These are phyloP conservation scores for Isaurus tuberculatus DNA, from an alignment of 92 coral and sea anemone genomes.

Conservation along the genomic window DNA sequence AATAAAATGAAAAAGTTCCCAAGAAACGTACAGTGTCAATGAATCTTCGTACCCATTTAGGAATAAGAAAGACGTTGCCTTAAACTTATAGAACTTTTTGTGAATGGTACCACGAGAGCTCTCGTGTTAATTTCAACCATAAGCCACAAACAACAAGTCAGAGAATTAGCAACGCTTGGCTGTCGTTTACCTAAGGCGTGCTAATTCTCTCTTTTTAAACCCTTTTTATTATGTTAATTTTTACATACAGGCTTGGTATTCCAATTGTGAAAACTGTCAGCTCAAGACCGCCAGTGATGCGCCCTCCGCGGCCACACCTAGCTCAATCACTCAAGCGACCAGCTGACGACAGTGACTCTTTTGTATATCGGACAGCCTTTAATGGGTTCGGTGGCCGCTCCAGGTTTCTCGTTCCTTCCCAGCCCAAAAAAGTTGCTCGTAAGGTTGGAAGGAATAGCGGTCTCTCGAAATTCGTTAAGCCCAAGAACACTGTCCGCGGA, in stretches of 20 bases:
- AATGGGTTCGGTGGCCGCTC: constrained; percentile 42
- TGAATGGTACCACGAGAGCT: too few relatives aligned
- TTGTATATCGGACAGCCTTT: constrained; percentile 16
- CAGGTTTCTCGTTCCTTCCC: constrained; percentile 21
- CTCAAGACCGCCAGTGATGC: constrained; percentile 7
- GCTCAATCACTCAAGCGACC: constrained; percentile 19
- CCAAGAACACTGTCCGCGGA: background rate
- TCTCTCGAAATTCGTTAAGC: constrained; percentile 29
- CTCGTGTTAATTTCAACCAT: too few relatives aligned
- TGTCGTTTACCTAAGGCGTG: too few relatives aligned
- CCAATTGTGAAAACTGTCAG: constrained; percentile 26
- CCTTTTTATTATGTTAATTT: background rate
- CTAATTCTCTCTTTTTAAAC: background rate
- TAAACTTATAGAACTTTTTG: too few relatives aligned
- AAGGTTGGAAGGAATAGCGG: constrained; percentile 39
- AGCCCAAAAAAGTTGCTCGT: constrained; percentile 22
- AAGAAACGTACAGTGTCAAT: background rate
- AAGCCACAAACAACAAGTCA: too few relatives aligned
- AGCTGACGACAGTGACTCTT: constrained; percentile 28
- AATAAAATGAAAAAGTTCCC: too few relatives aligned
- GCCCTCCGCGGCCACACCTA: background rate
- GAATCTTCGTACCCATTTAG: too few relatives aligned
- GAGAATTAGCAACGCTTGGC: too few relatives aligned
- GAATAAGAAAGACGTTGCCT: too few relatives aligned
- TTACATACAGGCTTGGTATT: constrained; percentile 26